Evolutionary conservation across 2,113 vertebrate species (phyloP), one percentile per base, ranked within the genome.

Genomic region (Raja brachyura): DNA sequence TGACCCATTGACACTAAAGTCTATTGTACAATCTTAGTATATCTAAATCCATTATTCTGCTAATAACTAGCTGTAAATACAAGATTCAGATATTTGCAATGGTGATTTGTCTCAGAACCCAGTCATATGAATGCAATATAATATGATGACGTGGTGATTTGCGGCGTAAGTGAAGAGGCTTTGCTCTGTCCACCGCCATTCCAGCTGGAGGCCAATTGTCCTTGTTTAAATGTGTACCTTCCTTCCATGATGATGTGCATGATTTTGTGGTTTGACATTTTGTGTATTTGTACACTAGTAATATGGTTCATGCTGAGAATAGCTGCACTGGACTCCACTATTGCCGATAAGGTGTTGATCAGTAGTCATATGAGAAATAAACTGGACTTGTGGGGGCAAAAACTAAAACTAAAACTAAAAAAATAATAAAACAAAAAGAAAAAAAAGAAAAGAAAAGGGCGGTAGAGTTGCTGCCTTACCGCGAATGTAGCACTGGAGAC

Each of bases 11-110:
- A 92, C 90, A 73, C 90, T 73, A 92, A 92, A 92, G 39, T 92
- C 90, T 70, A 92, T 92, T 92, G 90, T 92, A 92, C 70, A 92
- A 92, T 92, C 33, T 68, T 73, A 92, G 66, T 92, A 92, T 92
- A 73, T 92, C 66, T 92, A 92, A 74, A 92, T 92, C 31, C 66
- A 73, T 92, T 48, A 92, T 92, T 92, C 66, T 31, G 68, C 68
- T 73, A 39, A 92, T 92, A 48, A 25, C 68, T 39, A 20, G 66
- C 66, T 92, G 16, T 70, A 92, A 92, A 54, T 92, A 48, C 90
- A 70, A 92, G 33, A 92, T 73, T 92, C 90, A 74, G 18, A 92
- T 73, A 73, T 28, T 92, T 70, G 39, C 66, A 61, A 74, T 73
- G 22, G 73, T 92, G 90, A 92, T 74, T 92, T 92, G 66, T 92